Conservation (phyloP, 1,140 invertebrate species). For the Colletes latitarsis region DNA sequence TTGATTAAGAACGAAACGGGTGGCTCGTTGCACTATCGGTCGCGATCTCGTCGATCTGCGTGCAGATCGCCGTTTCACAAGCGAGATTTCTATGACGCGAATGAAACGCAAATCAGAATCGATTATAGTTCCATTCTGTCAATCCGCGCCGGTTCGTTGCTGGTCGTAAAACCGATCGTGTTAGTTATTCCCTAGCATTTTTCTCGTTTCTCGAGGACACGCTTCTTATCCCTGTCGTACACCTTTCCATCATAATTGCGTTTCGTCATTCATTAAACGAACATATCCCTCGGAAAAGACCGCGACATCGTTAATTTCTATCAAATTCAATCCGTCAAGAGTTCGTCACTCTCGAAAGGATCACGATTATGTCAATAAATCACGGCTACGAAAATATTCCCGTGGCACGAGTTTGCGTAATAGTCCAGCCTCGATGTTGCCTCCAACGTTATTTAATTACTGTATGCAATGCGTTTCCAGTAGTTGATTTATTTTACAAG, state of each 20-base stretch:
- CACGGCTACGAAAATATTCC: not conserved
- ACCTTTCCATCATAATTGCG: not conserved
- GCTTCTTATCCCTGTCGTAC: not conserved
- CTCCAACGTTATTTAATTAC: constrained; percentile 16
- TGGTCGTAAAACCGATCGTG: not conserved
- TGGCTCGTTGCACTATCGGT: constrained; percentile 1
- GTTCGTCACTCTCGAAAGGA: not conserved
- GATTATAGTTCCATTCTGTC: not conserved
- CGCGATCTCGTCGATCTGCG: constrained; percentile 8
- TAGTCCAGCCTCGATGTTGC: constrained; percentile 6
- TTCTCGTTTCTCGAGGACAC: constrained; percentile 11
- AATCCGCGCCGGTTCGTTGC: not conserved
- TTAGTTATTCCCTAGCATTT: not conserved
- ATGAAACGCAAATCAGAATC: constrained; percentile 1
- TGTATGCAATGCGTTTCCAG: not conserved
- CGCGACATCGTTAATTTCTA: too few species aligned
- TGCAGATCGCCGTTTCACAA: constrained; percentile 20
- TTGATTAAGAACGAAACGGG: constrained; percentile 34
- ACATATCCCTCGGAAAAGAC: not conserved
- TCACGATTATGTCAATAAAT: not conserved
- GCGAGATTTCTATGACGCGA: constrained; percentile 5
- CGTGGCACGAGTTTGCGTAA: not conserved
- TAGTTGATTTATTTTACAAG: not conserved
- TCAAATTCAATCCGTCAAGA: not conserved
- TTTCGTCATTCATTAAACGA: not conserved